These are phyloP conservation scores for Lamellibrachia satsuma DNA, from an alignment of 2,888 invertebrate species.

Conservation along the genomic window DNA sequence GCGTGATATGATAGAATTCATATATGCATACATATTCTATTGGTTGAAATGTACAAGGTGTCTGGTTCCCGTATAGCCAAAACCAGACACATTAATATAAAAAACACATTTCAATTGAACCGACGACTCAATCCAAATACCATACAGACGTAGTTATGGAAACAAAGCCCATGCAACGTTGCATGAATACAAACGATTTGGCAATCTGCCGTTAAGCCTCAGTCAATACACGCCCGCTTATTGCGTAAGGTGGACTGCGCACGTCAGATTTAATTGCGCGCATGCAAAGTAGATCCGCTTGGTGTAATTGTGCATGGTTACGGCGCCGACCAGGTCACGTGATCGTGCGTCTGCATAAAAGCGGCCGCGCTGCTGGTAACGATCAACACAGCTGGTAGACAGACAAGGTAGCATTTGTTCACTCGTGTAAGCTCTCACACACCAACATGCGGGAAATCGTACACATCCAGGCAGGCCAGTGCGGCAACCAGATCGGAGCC, in stretches of 20 bases:
- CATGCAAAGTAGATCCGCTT: constrained; percentile 4
- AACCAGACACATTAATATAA: not conserved
- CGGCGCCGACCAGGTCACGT: constrained; percentile 8
- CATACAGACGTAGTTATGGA: not conserved
- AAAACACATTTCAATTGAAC: not conserved
- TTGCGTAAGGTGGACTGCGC: not conserved
- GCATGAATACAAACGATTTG: not conserved
- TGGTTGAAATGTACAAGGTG: not conserved
- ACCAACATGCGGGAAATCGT: constrained; percentile 44
- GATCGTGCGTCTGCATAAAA: not conserved
- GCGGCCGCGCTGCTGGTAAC: not conserved
- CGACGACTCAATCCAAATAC: not conserved
- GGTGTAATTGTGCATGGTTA: not conserved
- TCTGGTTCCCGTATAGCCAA: not conserved
- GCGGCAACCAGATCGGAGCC: constrained; percentile 29
- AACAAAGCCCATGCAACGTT: not conserved
- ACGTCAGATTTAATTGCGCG: not conserved
- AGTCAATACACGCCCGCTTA: not conserved
- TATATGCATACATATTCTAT: not conserved
- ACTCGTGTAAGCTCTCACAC: not conserved
- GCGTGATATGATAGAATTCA: not conserved
- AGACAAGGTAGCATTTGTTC: not conserved
- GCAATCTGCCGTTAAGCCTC: not conserved
- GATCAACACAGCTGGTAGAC: not conserved
- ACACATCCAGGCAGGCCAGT: constrained; percentile 46